phyloP scores from a whole-genome alignment of 2,888 invertebrate genomes.

The Cephus pygmeus region DNA sequence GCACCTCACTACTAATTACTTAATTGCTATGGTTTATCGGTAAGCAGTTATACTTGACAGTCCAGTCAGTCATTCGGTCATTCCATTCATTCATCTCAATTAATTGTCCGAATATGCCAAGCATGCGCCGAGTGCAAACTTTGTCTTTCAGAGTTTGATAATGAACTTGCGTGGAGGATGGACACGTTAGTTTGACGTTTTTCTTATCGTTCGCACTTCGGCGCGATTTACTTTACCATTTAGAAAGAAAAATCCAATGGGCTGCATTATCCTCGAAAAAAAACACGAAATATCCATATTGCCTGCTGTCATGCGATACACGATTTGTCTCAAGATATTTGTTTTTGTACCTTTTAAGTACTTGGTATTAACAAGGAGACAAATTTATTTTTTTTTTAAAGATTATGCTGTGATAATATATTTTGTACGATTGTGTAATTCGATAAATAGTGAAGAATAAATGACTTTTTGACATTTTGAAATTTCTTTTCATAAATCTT shows the following conservation, averaged over 20 bases:
- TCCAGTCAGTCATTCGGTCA: neutral
- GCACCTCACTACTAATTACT: constrained; percentile 47
- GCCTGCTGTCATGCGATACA: neutral
- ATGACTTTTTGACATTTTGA: neutral
- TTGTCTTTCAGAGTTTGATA: neutral
- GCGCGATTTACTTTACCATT: neutral
- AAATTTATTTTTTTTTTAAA: neutral
- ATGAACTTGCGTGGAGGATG: neutral
- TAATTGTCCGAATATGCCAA: neutral
- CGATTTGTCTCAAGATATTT: neutral
- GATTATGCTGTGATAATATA: neutral
- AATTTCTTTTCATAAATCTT: neutral
- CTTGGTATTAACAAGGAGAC: neutral
- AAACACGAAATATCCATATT: neutral
- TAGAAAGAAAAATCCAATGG: neutral
- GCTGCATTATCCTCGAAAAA: neutral
- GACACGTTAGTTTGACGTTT: neutral
- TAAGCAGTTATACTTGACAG: neutral
- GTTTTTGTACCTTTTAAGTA: neutral
- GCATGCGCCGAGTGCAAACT: neutral
- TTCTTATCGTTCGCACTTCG: neutral
- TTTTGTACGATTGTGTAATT: neutral
- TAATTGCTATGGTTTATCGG: constrained; percentile 10
- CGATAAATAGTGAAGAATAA: neutral
- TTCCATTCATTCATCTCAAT: neutral